phyloP scores from a whole-genome alignment of 1,140 invertebrate species.

The Dendrolimus kikuchii region DNA sequence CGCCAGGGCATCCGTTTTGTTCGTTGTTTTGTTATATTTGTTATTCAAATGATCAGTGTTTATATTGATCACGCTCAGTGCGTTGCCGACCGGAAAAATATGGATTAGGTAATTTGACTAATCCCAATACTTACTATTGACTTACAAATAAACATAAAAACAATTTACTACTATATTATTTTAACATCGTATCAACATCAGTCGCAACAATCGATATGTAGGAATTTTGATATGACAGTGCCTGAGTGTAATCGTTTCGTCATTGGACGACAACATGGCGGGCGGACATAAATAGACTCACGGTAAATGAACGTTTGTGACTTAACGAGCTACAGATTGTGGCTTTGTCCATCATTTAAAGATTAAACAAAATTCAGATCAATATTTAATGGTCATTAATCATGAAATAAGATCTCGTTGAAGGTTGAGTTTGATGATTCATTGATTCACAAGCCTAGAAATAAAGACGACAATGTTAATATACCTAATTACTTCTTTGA shows the following conservation, averaged over 20 bases:
- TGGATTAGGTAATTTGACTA: conserved; percentile 27
- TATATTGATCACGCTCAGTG: conserved; percentile 34
- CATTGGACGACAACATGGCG: conserved; percentile 63
- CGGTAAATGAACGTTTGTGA: conserved; percentile 48
- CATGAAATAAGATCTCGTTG: no score
- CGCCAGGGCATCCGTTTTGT: conserved; percentile 52
- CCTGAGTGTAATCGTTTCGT: conserved; percentile 29
- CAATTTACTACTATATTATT: no score
- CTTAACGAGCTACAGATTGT: conserved; percentile 35
- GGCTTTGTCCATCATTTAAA: no score
- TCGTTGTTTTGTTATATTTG: conserved; percentile 53
- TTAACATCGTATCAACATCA: not conserved
- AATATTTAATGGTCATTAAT: no score
- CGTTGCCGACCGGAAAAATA: conserved; percentile 29
- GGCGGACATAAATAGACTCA: conserved; percentile 55
- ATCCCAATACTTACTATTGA: conserved; percentile 1
- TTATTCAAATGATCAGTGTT: conserved; percentile 51
- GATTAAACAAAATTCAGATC: no score
- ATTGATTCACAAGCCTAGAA: no score
- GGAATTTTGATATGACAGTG: not conserved
- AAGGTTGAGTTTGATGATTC: no score
- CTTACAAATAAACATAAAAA: not conserved
- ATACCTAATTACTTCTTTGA: no score
- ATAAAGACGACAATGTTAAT: no score
- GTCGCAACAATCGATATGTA: not conserved